Evolutionary conservation across 2,113 vertebrate species (phyloP).

Genomic region (Gila orcuttii): DNA sequence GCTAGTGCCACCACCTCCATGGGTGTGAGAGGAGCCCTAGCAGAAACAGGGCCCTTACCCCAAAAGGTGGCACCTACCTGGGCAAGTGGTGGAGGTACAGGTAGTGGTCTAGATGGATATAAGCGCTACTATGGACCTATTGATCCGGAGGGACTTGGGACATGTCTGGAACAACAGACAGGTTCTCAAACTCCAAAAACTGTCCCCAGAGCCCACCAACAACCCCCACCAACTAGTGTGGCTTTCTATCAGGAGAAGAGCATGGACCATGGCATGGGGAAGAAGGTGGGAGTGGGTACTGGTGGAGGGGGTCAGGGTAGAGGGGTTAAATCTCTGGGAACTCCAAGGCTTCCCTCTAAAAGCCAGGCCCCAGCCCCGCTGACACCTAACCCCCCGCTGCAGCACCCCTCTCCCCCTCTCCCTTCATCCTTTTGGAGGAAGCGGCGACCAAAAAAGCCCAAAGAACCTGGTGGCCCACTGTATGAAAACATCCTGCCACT

Average conservation of each 20-base stretch:
- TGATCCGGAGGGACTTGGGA: constrained; percentile 88
- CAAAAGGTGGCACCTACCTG: constrained; percentile 76
- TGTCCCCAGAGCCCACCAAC: constrained; percentile 76
- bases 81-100: constrained; percentile 64
- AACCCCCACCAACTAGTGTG: constrained; percentile 76
- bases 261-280: constrained; percentile 79
- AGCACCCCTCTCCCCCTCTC: constrained; percentile 82
- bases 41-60: constrained; percentile 74
- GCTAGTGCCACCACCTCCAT: constrained; percentile 77
- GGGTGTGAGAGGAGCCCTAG: constrained; percentile 73
- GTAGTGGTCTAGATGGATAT: constrained; percentile 84
- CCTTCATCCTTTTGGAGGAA: constrained; percentile 82
- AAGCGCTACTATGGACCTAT: constrained; percentile 92
- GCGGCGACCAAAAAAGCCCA: constrained; percentile 77
- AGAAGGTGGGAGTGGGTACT: constrained; percentile 78
- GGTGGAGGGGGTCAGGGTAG: constrained; percentile 79
- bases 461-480: constrained; percentile 75
- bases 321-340: constrained; percentile 77
- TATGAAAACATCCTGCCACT: constrained; percentile 80
- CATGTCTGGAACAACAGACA: constrained; percentile 80
- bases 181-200: constrained; percentile 83
- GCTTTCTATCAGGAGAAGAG: constrained; percentile 80
- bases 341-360: constrained; percentile 78
- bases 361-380: constrained; percentile 75
- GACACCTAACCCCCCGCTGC: constrained; percentile 80